phyloP scores from a whole-genome alignment of 2,113 vertebrate species.

The Alethe diademata region DNA sequence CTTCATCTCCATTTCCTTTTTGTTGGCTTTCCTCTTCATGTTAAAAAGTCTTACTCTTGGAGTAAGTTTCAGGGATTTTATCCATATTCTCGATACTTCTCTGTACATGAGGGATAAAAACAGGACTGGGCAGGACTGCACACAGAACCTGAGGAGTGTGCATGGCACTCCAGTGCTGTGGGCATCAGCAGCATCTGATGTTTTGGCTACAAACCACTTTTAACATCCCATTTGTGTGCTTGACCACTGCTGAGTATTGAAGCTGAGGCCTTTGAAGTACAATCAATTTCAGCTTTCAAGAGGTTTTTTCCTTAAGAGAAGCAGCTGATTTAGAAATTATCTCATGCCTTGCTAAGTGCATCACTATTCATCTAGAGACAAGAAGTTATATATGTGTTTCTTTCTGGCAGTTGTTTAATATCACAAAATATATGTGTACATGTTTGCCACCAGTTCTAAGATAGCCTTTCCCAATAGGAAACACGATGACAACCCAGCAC shows the following conservation, averaged over 20 bases:
- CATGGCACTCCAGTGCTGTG: not conserved
- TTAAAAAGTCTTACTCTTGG: not conserved
- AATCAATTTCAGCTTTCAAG: not conserved
- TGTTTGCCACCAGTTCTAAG: not conserved
- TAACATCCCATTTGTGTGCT: not conserved
- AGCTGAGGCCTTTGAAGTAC: not conserved
- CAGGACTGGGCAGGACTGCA: not conserved
- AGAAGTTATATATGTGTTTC: not conserved
- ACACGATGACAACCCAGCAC: not conserved
- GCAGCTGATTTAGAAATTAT: not conserved
- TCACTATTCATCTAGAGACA: not conserved
- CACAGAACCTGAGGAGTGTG: not conserved
- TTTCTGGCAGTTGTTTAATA: not conserved
- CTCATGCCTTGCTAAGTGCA: not conserved
- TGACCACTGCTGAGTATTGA: not conserved
- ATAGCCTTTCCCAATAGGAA: not conserved
- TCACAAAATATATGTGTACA: not conserved
- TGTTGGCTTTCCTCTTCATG: not conserved
- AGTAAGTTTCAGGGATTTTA: not conserved
- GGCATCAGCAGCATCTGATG: not conserved
- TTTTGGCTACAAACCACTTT: not conserved
- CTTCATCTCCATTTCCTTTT: not conserved
- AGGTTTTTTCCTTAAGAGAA: not conserved
- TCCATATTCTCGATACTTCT: not conserved
- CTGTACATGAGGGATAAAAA: not conserved